Percentiles rank a stretch among this genome's conserved stretches.
Conservation (phyloP, 2,797 vertebrate species). For the Peromyscus nudipes region DNA sequence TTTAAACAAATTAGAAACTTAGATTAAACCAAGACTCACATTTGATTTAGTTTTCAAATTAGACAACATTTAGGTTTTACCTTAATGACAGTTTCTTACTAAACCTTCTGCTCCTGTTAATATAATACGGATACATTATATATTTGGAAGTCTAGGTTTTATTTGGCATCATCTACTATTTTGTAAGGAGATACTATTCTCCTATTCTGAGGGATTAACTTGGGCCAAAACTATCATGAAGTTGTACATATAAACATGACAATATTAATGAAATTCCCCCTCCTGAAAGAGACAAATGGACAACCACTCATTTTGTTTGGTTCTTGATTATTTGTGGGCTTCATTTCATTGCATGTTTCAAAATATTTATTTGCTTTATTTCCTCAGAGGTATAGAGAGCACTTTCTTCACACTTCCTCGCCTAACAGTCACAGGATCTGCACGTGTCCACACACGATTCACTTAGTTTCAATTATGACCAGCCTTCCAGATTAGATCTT, state of each 20-base stretch:
- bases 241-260: neutral
- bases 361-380: neutral
- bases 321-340: neutral
- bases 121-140: neutral
- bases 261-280: neutral
- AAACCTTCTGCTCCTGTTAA: constrained; percentile 22
- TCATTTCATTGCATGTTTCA: neutral
- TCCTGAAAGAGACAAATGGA: neutral
- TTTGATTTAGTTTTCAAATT: constrained; percentile 36
- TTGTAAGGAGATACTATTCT: constrained; percentile 28
- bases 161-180: neutral
- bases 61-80: constrained; percentile 2
- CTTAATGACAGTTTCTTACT: neutral
- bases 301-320: neutral
- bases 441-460: neutral
- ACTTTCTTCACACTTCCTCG: neutral
- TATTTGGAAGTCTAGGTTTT: neutral
- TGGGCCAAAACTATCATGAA: constrained; percentile 4
- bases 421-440: neutral
- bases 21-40: constrained; percentile 29
- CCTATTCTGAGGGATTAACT: neutral
- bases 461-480: neutral
- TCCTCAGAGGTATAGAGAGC: neutral
- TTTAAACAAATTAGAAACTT: constrained; percentile 18
- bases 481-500: neutral